A percentile compares a stretch with the other conserved stretches of the same genome.
phyloP scores from a whole-genome alignment of 2,888 invertebrate species.

The Aphodius granarius region DNA sequence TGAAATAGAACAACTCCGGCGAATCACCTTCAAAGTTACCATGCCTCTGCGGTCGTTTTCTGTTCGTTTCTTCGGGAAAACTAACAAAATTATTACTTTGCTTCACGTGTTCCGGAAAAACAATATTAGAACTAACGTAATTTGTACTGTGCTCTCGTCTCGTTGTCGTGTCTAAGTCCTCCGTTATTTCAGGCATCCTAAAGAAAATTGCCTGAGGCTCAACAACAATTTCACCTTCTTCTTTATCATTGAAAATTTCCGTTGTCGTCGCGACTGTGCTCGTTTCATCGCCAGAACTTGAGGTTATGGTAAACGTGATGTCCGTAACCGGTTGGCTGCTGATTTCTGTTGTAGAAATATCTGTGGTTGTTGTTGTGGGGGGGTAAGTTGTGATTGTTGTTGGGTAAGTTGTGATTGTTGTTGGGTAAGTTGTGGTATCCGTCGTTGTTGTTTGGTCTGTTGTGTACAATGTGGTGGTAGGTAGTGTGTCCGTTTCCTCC shows the following conservation, averaged over 20 bases:
- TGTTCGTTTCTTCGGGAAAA: background rate
- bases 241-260: background rate
- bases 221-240: background rate
- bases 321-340: background rate
- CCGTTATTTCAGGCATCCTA: background rate
- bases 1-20: background rate
- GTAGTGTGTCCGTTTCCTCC: background rate
- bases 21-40: no score
- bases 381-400: background rate
- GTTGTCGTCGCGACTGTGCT: background rate
- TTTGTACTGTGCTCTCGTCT: background rate
- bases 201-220: background rate
- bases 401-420: background rate
- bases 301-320: background rate
- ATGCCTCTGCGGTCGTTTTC: background rate
- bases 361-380: constrained; percentile 1
- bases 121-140: background rate
- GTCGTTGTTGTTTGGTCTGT: background rate
- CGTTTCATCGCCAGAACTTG: background rate
- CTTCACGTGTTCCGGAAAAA: background rate
- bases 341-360: constrained; percentile 5
- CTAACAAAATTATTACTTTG: background rate
- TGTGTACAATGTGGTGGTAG: constrained; percentile 5
- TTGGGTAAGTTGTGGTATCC: background rate
- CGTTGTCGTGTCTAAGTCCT: background rate